phyloP scores from a whole-genome alignment of 2,797 vertebrate genomes.

The Mus spretus region DNA sequence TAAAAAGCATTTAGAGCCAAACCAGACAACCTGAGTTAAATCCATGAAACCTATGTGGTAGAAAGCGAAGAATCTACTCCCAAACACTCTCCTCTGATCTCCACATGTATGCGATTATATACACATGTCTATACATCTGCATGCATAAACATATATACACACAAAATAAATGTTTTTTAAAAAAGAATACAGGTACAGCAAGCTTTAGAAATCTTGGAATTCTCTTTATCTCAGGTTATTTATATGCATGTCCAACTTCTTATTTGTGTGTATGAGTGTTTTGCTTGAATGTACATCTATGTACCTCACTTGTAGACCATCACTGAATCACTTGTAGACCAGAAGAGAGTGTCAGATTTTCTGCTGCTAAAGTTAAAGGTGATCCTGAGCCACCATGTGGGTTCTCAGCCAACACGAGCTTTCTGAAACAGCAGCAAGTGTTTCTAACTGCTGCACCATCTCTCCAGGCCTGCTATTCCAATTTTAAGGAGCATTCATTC shows the following conservation, averaged over 20 bases:
- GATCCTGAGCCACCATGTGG: neutral
- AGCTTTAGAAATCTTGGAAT: conserved; percentile 1
- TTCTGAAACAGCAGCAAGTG: neutral
- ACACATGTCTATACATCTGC: neutral
- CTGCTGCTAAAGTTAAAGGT: neutral
- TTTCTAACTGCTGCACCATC: neutral
- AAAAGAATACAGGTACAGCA: neutral
- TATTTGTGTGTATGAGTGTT: too few species aligned
- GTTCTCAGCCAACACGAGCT: neutral
- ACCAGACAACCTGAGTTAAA: neutral
- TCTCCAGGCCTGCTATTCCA: neutral
- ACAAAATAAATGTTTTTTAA: neutral
- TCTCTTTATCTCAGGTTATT: neutral
- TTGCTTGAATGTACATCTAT: neutral
- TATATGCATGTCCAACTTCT: conserved; percentile 13
- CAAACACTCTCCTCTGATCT: neutral
- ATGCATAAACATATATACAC: neutral
- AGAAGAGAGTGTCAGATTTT: neutral
- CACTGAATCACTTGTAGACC: neutral
- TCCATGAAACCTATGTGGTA: neutral
- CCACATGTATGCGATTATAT: neutral
- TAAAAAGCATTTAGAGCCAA: neutral
- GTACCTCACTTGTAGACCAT: too few species aligned
- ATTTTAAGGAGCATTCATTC: conserved; percentile 55
- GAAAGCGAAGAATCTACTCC: neutral